Conservation (phyloP, 1,140 invertebrate genomes). For the Nebria ingens region DNA sequence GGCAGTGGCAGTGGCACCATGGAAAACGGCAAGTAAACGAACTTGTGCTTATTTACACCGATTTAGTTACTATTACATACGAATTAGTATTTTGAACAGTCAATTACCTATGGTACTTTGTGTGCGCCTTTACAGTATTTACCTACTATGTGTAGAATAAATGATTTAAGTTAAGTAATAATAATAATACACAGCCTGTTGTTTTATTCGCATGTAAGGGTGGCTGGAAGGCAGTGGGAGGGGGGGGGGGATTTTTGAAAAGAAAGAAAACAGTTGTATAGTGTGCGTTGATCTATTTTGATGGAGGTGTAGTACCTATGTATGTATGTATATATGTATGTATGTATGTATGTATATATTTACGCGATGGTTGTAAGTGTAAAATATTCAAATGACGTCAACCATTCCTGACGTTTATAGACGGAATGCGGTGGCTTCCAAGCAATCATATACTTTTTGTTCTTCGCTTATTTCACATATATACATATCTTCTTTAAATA, state of each 20-base stretch:
- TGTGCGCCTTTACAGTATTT: no score
- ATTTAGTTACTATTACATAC: background rate
- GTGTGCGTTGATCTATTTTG: no score
- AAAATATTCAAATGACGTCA: background rate
- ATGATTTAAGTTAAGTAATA: no score
- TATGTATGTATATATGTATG: background rate
- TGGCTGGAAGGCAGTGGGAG: no score
- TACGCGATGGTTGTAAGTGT: background rate
- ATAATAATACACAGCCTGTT: no score
- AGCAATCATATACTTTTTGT: background rate
- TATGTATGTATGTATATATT: background rate
- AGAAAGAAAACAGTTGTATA: no score
- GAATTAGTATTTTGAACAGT: background rate
- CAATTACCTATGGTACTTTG: background rate
- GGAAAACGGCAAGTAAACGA: background rate
- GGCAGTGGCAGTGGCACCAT: background rate
- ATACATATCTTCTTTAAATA: background rate
- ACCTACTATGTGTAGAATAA: no score
- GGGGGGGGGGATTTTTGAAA: no score
- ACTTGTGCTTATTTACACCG: background rate
- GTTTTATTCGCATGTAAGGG: no score
- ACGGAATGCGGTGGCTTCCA: background rate
- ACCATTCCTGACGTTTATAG: background rate
- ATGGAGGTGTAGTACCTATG: no score
- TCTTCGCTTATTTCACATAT: background rate